A percentile compares a stretch with the other conserved stretches of the same genome.
Conservation (phyloP, 2,797 vertebrate species). For the Hydrophis major region DNA sequence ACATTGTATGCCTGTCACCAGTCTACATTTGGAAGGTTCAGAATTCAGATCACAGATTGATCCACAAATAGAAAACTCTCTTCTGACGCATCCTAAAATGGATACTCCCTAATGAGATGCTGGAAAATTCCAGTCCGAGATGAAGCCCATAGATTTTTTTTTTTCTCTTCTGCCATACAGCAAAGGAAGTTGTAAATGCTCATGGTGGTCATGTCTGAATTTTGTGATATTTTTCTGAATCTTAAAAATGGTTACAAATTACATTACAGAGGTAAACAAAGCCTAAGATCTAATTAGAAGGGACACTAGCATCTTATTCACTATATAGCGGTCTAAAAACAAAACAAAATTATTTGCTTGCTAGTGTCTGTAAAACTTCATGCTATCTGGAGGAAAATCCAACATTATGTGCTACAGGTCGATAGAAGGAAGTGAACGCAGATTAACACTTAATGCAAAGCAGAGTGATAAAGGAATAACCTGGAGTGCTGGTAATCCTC, state of each 20-base stretch:
- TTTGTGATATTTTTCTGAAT: neutral
- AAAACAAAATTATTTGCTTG: neutral
- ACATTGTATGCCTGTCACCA: neutral
- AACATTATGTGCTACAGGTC: neutral
- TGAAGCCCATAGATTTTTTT: neutral
- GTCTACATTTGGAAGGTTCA: neutral
- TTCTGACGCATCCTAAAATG: constrained; percentile 1
- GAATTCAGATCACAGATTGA: neutral
- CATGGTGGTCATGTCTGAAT: neutral
- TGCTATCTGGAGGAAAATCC: neutral
- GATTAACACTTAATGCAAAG: neutral
- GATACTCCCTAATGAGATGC: neutral
- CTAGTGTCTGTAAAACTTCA: neutral
- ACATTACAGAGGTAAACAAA: neutral
- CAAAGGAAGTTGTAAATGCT: neutral
- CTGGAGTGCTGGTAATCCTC: no score
- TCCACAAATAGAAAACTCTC: neutral
- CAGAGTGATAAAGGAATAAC: neutral
- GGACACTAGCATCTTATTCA: neutral
- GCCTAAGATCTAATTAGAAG: neutral
- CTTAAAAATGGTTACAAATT: neutral
- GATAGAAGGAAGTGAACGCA: neutral
- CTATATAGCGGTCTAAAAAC: neutral
- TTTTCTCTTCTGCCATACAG: neutral
- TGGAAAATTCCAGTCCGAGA: neutral